Percentiles rank a stretch among this genome's conserved stretches.
Conservation (phyloP, 1,140 invertebrate species). For the Drosophila kurseongensis region DNA sequence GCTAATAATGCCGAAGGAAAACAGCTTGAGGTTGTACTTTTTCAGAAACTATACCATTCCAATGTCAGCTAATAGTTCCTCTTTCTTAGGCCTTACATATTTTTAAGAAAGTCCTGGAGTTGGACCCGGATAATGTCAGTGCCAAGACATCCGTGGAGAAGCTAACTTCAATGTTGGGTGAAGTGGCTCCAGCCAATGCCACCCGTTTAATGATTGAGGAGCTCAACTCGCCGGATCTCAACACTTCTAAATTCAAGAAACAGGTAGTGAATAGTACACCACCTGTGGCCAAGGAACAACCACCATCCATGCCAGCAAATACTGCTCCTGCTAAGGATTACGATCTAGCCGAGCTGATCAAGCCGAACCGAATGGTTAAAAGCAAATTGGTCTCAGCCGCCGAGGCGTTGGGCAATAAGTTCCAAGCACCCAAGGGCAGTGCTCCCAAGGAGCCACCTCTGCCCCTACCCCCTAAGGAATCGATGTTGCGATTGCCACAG, state of each 20-base stretch:
- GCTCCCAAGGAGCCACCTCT: not conserved
- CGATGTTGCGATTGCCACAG: conserved; percentile 44
- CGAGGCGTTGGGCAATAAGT: conserved; percentile 52
- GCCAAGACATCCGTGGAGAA: conserved; percentile 78
- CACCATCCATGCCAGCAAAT: not conserved
- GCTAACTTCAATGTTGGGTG: conserved; percentile 63
- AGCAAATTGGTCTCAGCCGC: conserved; percentile 70
- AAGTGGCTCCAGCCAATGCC: conserved; percentile 65
- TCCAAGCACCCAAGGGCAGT: conserved; percentile 19
- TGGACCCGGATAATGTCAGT: conserved; percentile 84
- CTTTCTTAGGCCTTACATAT: conserved; percentile 56
- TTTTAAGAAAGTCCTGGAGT: conserved; percentile 73
- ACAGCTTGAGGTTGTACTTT: conserved; percentile 82
- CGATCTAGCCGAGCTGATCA: conserved; percentile 74
- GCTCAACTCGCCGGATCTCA: conserved; percentile 15
- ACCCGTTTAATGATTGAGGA: conserved; percentile 69
- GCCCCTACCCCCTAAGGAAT: conserved; percentile 14
- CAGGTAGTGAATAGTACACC: not conserved
- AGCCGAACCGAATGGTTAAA: conserved; percentile 77
- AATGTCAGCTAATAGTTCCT: not conserved
- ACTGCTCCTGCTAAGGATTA: conserved; percentile 50
- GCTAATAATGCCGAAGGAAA: conserved; percentile 84
- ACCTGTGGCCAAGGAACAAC: conserved; percentile 3
- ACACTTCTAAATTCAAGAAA: not conserved
- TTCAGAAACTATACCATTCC: not conserved